Evolutionary conservation across 2,113 vertebrate species (phyloP).

Genomic region (Scolopax mira): DNA sequence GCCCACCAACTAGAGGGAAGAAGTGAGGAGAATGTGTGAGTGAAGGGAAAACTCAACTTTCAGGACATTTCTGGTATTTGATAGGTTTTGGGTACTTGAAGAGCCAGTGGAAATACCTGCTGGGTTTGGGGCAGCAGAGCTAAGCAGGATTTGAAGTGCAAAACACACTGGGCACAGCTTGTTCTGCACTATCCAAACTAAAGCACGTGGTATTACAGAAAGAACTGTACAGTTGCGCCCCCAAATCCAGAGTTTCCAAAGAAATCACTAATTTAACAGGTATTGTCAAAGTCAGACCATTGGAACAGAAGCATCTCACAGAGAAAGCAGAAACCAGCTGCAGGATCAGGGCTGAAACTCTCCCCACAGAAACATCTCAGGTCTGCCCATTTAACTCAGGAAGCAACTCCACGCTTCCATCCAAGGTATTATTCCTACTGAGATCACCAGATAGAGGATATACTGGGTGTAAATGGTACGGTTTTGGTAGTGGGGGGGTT

Average conservation of each 20-base stretch:
- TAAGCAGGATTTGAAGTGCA: fast-evolving
- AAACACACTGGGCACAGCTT: fast-evolving
- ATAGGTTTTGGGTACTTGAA: not conserved
- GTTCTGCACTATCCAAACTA: fast-evolving
- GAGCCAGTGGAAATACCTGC: fast-evolving
- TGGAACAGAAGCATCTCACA: not conserved
- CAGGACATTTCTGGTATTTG: fast-evolving
- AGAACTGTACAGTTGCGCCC: not conserved
- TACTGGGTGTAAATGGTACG: not conserved
- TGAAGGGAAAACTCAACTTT: fast-evolving
- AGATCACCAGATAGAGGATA: not conserved
- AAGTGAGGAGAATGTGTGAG: fast-evolving
- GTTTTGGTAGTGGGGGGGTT: not conserved
- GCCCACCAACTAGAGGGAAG: slow-evolving; percentile 73
- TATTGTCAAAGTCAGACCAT: fast-evolving
- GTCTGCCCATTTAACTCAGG: not conserved
- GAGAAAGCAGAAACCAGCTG: fast-evolving
- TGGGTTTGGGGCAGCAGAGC: not conserved
- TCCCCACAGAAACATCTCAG: not conserved
- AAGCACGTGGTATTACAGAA: fast-evolving
- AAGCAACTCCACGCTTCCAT: not conserved
- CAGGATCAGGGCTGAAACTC: not conserved
- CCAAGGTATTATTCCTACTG: fast-evolving
- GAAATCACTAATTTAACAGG: fast-evolving
- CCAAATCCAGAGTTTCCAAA: not conserved